Conservation (phyloP, 2,113 vertebrate genomes). For the Dasypus novemcinctus region DNA sequence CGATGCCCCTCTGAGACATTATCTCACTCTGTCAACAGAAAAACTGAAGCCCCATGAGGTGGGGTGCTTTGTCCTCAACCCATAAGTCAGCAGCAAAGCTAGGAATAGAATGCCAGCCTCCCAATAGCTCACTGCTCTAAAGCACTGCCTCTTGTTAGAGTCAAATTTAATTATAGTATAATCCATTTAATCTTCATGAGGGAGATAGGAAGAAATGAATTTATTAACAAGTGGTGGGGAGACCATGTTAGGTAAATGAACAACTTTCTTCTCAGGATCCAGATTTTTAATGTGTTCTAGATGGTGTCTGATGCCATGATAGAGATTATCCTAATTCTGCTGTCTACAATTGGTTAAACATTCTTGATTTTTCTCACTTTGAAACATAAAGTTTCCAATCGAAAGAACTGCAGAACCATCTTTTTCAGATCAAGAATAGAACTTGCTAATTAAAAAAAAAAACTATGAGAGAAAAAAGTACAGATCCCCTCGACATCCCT, state of each 20-base stretch:
- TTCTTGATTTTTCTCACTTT: slow-evolving; percentile 9
- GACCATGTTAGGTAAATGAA: not conserved
- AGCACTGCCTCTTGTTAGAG: slow-evolving; percentile 21
- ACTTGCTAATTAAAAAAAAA: not conserved
- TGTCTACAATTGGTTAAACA: not conserved
- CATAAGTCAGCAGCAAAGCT: slow-evolving; percentile 7
- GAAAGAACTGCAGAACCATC: not conserved
- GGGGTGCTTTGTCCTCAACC: not conserved
- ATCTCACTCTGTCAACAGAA: slow-evolving; percentile 26
- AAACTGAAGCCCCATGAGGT: not conserved
- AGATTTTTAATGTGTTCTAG: not conserved
- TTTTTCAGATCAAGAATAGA: slow-evolving; percentile 22
- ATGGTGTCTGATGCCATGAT: not conserved
- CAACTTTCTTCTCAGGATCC: not conserved
- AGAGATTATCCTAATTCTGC: not conserved
- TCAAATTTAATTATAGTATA: slow-evolving; percentile 70
- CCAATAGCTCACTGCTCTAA: not conserved
- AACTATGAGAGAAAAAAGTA: not conserved
- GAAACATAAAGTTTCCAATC: not conserved
- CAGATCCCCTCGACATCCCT: not conserved
- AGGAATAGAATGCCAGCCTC: slow-evolving; percentile 32
- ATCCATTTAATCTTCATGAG: slow-evolving; percentile 66
- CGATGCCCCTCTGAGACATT: slow-evolving; percentile 10
- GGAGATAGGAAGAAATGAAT: slow-evolving; percentile 32
- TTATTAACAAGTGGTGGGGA: slow-evolving; percentile 58